phyloP scores from a whole-genome alignment of 2,797 vertebrate genomes.

The Cynopterus sphinx region DNA sequence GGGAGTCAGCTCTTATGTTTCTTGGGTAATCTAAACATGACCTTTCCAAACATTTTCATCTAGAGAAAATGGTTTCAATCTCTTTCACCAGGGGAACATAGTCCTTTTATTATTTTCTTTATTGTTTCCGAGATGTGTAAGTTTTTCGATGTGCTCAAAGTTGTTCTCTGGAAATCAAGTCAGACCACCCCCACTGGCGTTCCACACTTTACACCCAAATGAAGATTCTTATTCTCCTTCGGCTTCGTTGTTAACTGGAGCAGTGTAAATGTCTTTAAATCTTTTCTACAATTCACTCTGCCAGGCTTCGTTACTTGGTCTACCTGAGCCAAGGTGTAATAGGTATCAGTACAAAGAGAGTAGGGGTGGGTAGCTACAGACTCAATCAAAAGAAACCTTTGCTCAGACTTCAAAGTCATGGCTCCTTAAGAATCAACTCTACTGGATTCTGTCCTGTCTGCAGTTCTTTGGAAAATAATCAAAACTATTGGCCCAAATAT shows the following conservation, averaged over 20 bases:
- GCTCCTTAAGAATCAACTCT: not conserved
- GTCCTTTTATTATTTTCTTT: constrained; percentile 60
- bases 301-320: not conserved
- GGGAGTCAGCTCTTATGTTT: not conserved
- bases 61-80: constrained; percentile 62
- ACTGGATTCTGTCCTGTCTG: not conserved
- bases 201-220: not conserved
- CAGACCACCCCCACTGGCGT: not conserved
- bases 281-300: not conserved
- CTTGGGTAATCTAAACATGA: constrained; percentile 43
- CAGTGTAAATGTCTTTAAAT: not conserved
- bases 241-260: not conserved
- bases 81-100: constrained; percentile 54
- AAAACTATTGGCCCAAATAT: not conserved
- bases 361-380: not conserved
- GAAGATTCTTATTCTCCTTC: not conserved
- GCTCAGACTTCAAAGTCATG: not conserved
- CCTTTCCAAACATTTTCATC: constrained; percentile 60
- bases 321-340: not conserved
- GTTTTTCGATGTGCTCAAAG: constrained; percentile 31
- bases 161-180: constrained; percentile 34
- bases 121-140: constrained; percentile 45
- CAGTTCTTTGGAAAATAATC: not conserved
- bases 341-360: not conserved
- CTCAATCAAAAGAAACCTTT: not conserved